A percentile compares a stretch with the other conserved stretches of the same genome.
These are phyloP conservation scores for Pararge aegeria DNA, from an alignment of 1,140 invertebrate genomes.

Conservation along the genomic window DNA sequence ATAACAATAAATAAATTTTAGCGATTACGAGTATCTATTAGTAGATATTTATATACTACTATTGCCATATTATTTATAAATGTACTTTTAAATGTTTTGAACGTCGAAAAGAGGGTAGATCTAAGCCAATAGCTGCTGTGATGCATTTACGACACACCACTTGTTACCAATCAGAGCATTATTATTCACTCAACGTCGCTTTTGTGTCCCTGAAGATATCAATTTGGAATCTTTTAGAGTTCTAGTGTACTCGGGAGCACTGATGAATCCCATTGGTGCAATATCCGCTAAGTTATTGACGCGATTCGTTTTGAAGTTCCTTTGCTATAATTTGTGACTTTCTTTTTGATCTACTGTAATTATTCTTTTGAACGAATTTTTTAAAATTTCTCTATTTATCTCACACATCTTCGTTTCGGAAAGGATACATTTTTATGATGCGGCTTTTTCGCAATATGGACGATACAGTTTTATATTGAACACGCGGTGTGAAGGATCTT, in stretches of 20 bases:
- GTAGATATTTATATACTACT: too few relatives aligned
- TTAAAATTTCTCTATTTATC: too few relatives aligned
- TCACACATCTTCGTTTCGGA: too few relatives aligned
- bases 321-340: background rate
- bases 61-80: too few relatives aligned
- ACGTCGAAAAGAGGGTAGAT: conserved; percentile 17
- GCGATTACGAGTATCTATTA: too few relatives aligned
- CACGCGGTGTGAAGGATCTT: too few relatives aligned
- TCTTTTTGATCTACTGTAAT: background rate
- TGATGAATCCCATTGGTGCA: conserved; percentile 24
- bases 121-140: conserved; percentile 36
- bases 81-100: background rate
- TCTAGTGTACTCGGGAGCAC: conserved; percentile 7
- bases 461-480: too few relatives aligned
- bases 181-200: conserved; percentile 44
- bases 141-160: conserved; percentile 39
- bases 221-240: conserved; percentile 36
- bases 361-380: background rate
- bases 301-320: conserved; percentile 8
- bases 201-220: conserved; percentile 41
- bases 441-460: too few relatives aligned
- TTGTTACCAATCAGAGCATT: conserved; percentile 35
- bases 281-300: conserved; percentile 15
- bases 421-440: too few relatives aligned
- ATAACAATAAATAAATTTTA: too few relatives aligned